These are phyloP conservation scores for Muscidifurax raptorellus DNA, from an alignment of 1,140 invertebrate genomes.

Conservation along the genomic window DNA sequence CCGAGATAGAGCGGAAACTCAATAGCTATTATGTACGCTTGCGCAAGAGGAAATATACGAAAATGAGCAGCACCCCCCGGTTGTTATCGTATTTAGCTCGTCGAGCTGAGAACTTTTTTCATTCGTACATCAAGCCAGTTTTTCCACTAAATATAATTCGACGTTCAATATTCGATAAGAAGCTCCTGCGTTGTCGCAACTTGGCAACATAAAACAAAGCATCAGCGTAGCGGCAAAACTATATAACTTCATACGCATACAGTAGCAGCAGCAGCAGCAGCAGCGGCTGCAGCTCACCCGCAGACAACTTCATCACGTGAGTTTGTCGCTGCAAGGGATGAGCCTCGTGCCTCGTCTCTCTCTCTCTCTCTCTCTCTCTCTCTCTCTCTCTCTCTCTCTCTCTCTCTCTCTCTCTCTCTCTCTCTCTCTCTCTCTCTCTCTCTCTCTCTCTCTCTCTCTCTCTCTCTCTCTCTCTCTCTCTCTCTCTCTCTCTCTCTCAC, in stretches of 20 bases:
- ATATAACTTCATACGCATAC: neutral
- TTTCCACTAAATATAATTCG: neutral
- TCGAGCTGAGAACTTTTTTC: neutral
- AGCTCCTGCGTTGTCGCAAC: neutral
- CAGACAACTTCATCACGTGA: constrained; percentile 16
- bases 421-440: no score
- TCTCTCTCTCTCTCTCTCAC: no score
- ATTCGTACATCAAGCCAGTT: no score
- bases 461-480: no score
- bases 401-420: constrained; percentile 41
- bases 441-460: no score
- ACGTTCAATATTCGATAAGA: neutral
- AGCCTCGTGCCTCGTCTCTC: neutral
- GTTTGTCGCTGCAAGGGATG: neutral
- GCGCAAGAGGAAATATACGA: neutral
- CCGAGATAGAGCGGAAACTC: constrained; percentile 3
- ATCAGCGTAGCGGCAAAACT: constrained; percentile 6
- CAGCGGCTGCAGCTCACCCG: constrained; percentile 2
- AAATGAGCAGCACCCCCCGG: neutral
- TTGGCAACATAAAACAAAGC: constrained; percentile 3
- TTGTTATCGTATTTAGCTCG: neutral
- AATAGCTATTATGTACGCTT: neutral
- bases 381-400: constrained; percentile 19
- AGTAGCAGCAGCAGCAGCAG: neutral
- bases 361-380: constrained; percentile 17